Evolutionary conservation across 2,888 invertebrate species (phyloP), one percentile per base, ranked within the genome.

Genomic region (Bombylius discolor): DNA sequence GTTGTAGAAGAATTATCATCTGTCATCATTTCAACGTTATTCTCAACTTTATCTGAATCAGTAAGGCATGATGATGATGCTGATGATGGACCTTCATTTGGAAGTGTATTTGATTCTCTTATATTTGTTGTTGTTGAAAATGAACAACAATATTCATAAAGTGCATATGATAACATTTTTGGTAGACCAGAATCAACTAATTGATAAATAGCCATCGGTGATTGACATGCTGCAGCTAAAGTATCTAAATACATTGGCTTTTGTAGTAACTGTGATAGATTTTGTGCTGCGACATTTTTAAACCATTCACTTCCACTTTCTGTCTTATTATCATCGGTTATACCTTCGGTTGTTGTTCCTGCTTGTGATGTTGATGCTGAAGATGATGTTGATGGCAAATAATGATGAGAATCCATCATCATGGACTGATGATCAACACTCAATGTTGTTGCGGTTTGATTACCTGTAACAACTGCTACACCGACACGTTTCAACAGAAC

Each of bases 161-260:
- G 81, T 5, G 83, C 82, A 55, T 77, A 76, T 12, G 81, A 81
- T 33, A 86, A 70, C 45, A 81, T 70, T 56, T 80, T 78, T 0
- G 86, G 85, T 56, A 90, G 77, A 34, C 85, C 82, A 0, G 89
- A 89, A 69, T 85, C 84, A 57, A 92, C 79, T 60, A 94, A 76
- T 64, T 85, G 83, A 64, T 81, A 80, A 23, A 88, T 82, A 53
- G 88, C 87, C 33, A 82, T 80, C 0, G 87, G 83, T 4, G 92
- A 92, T 74, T 90, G 83, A 64, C 89, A 87, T 8, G 87, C 87
- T 60, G 85, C 77, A 1, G 89, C 88, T 33, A 91, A 79, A 4
- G 87, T 89, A 66, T 84, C 80, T 62, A 92, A 76, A 69, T 87
- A 84, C 53, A 82, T 78, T 59, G 82, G 80, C 47, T 80, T 78